Conservation (phyloP, 2,888 invertebrate genomes). For the Synergus laeviventris region DNA sequence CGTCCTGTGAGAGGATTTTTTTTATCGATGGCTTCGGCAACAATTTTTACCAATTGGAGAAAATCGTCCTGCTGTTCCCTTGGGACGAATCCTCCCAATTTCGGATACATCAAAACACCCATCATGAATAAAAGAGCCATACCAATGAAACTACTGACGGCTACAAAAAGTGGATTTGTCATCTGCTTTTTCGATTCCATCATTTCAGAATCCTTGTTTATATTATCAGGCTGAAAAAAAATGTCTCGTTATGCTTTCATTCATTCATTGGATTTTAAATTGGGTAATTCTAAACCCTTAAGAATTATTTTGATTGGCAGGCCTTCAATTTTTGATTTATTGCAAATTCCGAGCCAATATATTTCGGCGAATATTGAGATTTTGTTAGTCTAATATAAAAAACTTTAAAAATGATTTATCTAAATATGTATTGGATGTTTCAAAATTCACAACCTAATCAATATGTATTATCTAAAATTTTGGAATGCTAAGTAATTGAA, state of each 20-base stretch:
- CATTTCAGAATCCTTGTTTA: slow-evolving; percentile 48
- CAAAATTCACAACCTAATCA: too few species aligned
- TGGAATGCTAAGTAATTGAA: too few species aligned
- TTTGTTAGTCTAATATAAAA: too few species aligned
- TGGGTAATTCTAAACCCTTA: not conserved
- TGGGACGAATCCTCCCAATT: slow-evolving; percentile 68
- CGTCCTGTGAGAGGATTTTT: slow-evolving; percentile 44
- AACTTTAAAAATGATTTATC: too few species aligned
- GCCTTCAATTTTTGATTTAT: too few species aligned
- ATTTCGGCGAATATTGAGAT: too few species aligned
- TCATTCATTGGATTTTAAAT: not conserved
- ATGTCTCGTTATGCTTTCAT: not conserved
- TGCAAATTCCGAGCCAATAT: too few species aligned
- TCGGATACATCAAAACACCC: slow-evolving; percentile 77
- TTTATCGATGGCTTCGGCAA: slow-evolving; percentile 62
- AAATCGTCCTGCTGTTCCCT: slow-evolving; percentile 61
- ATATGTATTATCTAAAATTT: too few species aligned
- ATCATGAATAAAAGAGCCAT: slow-evolving; percentile 78
- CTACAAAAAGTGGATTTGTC: slow-evolving; percentile 78
- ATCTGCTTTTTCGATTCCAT: slow-evolving; percentile 68
- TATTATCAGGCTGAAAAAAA: slow-evolving; percentile 54
- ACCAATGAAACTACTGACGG: slow-evolving; percentile 79
- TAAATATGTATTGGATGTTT: too few species aligned
- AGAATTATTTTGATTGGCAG: not conserved
- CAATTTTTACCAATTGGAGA: slow-evolving; percentile 58